Evolutionary conservation across 2,797 vertebrate genomes (phyloP).

Genomic region (Syndactyla subalaris): DNA sequence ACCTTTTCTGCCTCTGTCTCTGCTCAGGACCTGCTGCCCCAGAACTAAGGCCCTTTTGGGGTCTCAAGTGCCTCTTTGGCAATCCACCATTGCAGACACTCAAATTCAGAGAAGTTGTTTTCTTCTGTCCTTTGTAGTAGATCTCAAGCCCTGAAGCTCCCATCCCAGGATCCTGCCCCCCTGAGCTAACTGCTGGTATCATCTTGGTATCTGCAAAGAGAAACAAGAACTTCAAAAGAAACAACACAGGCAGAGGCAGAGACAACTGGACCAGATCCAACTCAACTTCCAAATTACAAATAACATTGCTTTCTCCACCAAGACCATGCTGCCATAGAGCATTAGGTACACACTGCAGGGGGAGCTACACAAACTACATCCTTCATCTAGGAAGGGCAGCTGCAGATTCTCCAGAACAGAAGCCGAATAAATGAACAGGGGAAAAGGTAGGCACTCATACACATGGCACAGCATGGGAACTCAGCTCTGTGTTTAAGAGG

Average conservation of each 20-base stretch:
- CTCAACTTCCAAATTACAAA: background rate
- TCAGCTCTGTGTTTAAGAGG: background rate
- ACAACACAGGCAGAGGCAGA: background rate
- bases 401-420: background rate
- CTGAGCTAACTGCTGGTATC: background rate
- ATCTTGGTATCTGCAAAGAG: background rate
- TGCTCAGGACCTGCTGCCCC: background rate
- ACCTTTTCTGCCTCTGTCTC: background rate
- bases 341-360: background rate
- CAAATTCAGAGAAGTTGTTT: background rate
- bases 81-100: background rate
- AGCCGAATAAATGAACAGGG: background rate
- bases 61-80: background rate
- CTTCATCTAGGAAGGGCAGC: rapidly evolving
- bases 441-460: background rate
- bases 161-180: background rate
- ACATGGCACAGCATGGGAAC: background rate
- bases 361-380: background rate
- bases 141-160: background rate
- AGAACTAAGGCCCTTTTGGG: background rate
- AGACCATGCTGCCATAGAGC: background rate
- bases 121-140: background rate
- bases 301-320: background rate
- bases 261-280: background rate
- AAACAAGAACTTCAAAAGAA: background rate